These are phyloP conservation scores for Lepidostoma basale DNA, from an alignment of 1,140 invertebrate species.

Conservation along the genomic window DNA sequence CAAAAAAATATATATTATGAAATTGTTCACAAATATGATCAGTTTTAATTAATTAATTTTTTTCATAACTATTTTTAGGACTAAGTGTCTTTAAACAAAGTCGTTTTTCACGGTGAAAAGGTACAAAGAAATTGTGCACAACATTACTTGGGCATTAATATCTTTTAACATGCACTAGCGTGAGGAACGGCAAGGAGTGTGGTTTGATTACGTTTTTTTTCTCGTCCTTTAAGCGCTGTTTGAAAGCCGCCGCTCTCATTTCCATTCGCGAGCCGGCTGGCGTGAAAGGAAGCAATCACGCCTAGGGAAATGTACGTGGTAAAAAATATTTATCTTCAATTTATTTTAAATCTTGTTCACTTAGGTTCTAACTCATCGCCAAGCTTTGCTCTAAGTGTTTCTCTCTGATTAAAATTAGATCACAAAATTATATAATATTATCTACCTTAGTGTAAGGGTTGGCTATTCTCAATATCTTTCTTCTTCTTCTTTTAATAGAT, in stretches of 20 bases:
- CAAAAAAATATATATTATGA: too few species aligned
- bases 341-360: constrained; percentile 13
- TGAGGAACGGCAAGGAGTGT: constrained; percentile 1
- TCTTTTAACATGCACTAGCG: constrained; percentile 1
- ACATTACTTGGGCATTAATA: too few species aligned
- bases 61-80: too few species aligned
- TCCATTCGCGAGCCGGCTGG: neutral
- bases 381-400: neutral
- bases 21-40: too few species aligned
- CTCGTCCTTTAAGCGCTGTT: constrained; percentile 28
- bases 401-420: neutral
- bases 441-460: too few species aligned
- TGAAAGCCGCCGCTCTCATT: constrained; percentile 24
- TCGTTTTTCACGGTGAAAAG: too few species aligned
- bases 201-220: constrained; percentile 32
- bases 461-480: too few species aligned
- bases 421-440: neutral
- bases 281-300: constrained; percentile 37
- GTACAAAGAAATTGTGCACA: too few species aligned
- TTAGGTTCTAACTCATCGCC: neutral
- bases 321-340: constrained; percentile 30
- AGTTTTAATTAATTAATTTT: too few species aligned
- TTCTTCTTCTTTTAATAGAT: too few species aligned
- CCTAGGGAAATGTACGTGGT: neutral
- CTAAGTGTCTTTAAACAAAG: too few species aligned